Evolutionary conservation across 2,888 invertebrate genomes (phyloP), one percentile per base, ranked within the genome.

Genomic region (Margaritifera margaritifera): DNA sequence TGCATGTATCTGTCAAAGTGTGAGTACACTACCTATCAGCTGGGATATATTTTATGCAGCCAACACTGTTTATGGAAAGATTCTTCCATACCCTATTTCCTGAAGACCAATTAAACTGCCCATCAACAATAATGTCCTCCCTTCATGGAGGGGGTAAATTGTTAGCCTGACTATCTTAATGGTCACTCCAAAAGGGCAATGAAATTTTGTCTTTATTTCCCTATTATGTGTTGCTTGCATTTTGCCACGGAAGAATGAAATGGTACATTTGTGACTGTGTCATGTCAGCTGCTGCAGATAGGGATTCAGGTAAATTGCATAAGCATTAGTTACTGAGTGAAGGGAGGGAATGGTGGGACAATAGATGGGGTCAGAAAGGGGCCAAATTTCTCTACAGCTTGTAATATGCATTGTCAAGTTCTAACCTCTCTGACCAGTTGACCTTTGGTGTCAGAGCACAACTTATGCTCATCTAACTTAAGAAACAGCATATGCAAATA

Each of bases 81-180:
- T 8, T 42, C 51, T 62, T 52, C 62, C 25, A 51, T 53, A 53
- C 54, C 50, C n/a, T 22, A 27, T 31, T 60, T 66, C 66, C 61
- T 66, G 61, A 60, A 20, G 42, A 52, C 31, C 52, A 52, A 60
- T 60, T 66, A 66, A 66, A 52, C 24, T 60, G 60, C 27, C 66
- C 66, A 66, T 60, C 60, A 66, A 24, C 53, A 66, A 42, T 60
- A 66, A 66, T 66, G 60, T 50, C 19, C 61, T 60, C 60, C 31
- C 51, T 42, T 55, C 55, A 50, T 53, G 52, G 53, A 24, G 31
- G 42, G 55, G 58, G 42, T 42, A 42, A 42, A 42, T 42, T 42
- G 42, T 42, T 15, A 42, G 42, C 15, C 42, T 42, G 42, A 42
- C 42, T 42, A 42, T 42, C 11, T 42, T 42, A 42, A 42, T 42